Evolutionary conservation across 2,888 invertebrate species (phyloP).

Genomic region (Abrostola triplasia): DNA sequence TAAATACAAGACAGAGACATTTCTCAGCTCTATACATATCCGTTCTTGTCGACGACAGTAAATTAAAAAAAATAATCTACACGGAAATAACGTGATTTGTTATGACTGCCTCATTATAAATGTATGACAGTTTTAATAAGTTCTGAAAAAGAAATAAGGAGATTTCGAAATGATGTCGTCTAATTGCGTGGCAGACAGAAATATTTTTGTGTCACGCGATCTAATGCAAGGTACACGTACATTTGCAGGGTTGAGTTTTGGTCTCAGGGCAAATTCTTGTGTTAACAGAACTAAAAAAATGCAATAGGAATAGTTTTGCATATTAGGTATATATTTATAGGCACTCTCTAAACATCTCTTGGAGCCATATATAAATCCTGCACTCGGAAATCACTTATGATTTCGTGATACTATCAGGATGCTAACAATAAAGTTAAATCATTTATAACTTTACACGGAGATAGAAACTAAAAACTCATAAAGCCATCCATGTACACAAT

Average conservation of each 20-base stretch:
- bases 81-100: slow-evolving; percentile 57
- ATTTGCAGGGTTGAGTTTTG: too few species aligned
- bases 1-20: slow-evolving; percentile 26
- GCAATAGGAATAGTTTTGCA: too few species aligned
- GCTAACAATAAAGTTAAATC: slow-evolving; percentile 5
- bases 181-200: background rate
- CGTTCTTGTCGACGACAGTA: slow-evolving; percentile 34
- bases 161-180: slow-evolving; percentile 10
- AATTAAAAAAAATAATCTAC: slow-evolving; percentile 55
- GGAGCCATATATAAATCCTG: too few species aligned
- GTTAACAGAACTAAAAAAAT: too few species aligned
- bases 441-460: slow-evolving; percentile 13
- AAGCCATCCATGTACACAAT: slow-evolving; percentile 37
- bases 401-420: background rate
- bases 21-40: slow-evolving; percentile 34
- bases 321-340: too few species aligned
- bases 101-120: slow-evolving; percentile 52
- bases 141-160: slow-evolving; percentile 21
- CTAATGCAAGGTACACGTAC: background rate
- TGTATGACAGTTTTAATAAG: slow-evolving; percentile 45
- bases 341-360: too few species aligned
- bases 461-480: slow-evolving; percentile 33
- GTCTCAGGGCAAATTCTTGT: too few species aligned
- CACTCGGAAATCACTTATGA: too few species aligned
- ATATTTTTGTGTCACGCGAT: background rate